phyloP scores from a whole-genome alignment of 2,888 invertebrate species.

The Brachynemurus nebulosus region DNA sequence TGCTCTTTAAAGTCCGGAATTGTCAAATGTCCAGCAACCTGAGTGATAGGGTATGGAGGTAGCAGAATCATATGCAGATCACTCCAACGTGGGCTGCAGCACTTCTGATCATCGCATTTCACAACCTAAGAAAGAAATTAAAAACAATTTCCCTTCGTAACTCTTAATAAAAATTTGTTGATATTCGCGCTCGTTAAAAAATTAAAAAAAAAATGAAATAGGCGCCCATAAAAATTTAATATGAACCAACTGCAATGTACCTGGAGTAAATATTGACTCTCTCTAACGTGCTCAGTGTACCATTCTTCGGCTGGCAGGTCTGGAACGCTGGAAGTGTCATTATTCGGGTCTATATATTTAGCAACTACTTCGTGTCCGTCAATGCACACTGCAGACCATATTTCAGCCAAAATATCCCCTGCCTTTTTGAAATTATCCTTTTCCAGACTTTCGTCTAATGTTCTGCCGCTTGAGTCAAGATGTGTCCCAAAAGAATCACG shows the following conservation, averaged over 20 bases:
- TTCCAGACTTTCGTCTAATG: slow-evolving; percentile 24
- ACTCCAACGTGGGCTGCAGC: slow-evolving; percentile 17
- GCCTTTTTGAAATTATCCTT: slow-evolving; percentile 24
- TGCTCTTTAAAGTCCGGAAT: too few species aligned
- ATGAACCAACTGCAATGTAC: slow-evolving; percentile 16
- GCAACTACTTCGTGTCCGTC: slow-evolving; percentile 17
- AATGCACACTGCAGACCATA: slow-evolving; percentile 23
- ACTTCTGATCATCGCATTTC: slow-evolving; percentile 15
- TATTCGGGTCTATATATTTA: too few species aligned
- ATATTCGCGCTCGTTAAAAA: slow-evolving; percentile 12
- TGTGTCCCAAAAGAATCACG: slow-evolving; percentile 22
- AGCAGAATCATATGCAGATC: slow-evolving; percentile 13
- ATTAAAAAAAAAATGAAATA: slow-evolving; percentile 14
- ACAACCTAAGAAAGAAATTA: slow-evolving; percentile 15
- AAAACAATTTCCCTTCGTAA: slow-evolving; percentile 15
- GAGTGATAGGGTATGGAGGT: slow-evolving; percentile 1
- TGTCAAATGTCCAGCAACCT: slow-evolving; percentile 5
- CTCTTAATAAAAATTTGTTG: slow-evolving; percentile 12
- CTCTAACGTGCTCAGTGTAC: too few species aligned
- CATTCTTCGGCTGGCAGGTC: too few species aligned
- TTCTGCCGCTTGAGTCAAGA: slow-evolving; percentile 21
- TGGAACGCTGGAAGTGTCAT: too few species aligned
- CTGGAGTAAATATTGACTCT: too few species aligned
- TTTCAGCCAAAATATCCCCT: slow-evolving; percentile 23
- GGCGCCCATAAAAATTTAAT: slow-evolving; percentile 15